phyloP scores from a whole-genome alignment of 2,888 invertebrate species.

The Limenitis camilla region DNA sequence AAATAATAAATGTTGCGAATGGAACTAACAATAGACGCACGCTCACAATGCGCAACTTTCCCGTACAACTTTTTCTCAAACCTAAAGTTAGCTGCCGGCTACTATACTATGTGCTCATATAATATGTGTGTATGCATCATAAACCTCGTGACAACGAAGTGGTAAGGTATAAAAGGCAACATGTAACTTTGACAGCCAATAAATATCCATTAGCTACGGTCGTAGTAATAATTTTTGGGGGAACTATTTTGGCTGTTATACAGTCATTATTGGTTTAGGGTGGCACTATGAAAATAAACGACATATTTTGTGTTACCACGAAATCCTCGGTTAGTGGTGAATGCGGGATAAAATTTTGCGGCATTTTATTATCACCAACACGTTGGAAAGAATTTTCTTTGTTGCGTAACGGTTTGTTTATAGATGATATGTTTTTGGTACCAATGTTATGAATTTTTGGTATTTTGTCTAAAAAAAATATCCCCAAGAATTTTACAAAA shows the following conservation, averaged over 20 bases:
- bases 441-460: too few relatives aligned
- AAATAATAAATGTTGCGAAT: too few relatives aligned
- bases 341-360: conserved; percentile 11
- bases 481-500: too few relatives aligned
- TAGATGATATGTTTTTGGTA: not conserved
- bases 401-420: conserved; percentile 1
- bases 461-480: too few relatives aligned
- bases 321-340: conserved; percentile 2
- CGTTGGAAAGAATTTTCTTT: conserved; percentile 19
- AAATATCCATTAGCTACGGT: conserved; percentile 2
- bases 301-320: conserved; percentile 6
- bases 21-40: too few relatives aligned
- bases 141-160: too few relatives aligned
- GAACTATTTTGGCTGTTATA: conserved; percentile 3
- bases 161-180: not conserved
- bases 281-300: conserved; percentile 11
- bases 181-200: not conserved
- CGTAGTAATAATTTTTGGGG: not conserved
- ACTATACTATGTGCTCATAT: too few relatives aligned
- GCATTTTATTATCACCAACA: conserved; percentile 18
- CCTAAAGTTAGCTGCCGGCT: too few relatives aligned
- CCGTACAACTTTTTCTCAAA: too few relatives aligned
- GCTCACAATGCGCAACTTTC: too few relatives aligned
- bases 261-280: conserved; percentile 11
- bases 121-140: too few relatives aligned